These are phyloP conservation scores for Steinernema carpocapsae DNA, from an alignment of 2,888 invertebrate species.

Conservation along the genomic window DNA sequence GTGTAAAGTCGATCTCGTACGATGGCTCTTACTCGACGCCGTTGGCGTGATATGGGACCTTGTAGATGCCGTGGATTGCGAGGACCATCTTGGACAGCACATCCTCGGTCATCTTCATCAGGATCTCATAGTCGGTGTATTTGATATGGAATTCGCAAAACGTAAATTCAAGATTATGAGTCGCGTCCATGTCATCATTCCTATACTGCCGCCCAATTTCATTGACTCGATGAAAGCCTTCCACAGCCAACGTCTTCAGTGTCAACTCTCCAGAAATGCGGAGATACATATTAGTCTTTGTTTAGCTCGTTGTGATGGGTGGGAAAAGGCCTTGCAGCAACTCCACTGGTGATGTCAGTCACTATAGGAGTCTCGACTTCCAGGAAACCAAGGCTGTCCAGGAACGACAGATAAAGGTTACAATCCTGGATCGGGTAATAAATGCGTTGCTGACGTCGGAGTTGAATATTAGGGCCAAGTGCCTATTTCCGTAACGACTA, in stretches of 20 bases:
- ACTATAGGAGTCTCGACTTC: conserved; percentile 99
- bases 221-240: conserved; percentile 90
- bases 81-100: conserved; percentile 93
- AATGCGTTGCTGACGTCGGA: conserved; percentile 89
- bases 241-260: conserved; percentile 87
- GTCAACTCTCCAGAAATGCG: conserved; percentile 83
- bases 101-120: conserved; percentile 89
- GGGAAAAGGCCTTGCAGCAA: conserved; percentile 95
- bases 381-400: conserved; percentile 89
- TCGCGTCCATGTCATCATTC: conserved; percentile 97
- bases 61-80: conserved; percentile 86
- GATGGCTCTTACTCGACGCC: conserved; percentile 80
- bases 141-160: conserved; percentile 99
- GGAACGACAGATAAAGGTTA: conserved; percentile 82
- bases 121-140: conserved; percentile 96
- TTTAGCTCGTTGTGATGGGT: conserved; percentile 98
- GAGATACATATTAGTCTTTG: conserved; percentile 94
- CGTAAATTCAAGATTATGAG: conserved; percentile 99
- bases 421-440: conserved; percentile 72
- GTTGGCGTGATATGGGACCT: conserved; percentile 85
- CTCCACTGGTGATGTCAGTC: conserved; percentile 98
- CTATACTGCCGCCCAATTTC: conserved; percentile 84
- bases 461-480: conserved; percentile 94
- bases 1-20: conserved; percentile 86
- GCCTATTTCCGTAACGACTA: conserved; percentile 82